Evolutionary conservation across 2,888 invertebrate species (phyloP).

Genomic region (Machimus atricapillus): DNA sequence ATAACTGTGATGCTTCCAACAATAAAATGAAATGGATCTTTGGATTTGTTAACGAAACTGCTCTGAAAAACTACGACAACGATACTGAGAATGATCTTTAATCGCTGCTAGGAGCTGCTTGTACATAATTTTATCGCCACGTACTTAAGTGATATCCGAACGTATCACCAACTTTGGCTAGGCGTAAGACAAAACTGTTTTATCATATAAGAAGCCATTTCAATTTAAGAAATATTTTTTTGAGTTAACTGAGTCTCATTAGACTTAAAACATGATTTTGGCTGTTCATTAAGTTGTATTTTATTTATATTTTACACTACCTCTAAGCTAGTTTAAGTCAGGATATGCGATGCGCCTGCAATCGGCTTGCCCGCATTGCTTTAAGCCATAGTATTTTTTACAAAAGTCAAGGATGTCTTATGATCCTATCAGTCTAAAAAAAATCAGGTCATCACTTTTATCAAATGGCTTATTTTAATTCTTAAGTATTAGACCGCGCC

Average conservation of each 20-base stretch:
- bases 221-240: not conserved
- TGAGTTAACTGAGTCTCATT: not conserved
- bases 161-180: not conserved
- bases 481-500: not conserved
- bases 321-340: not conserved
- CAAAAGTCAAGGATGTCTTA: not conserved
- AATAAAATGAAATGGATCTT: conserved; percentile 58
- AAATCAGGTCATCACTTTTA: not conserved
- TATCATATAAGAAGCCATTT: conserved; percentile 1
- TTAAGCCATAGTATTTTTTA: not conserved
- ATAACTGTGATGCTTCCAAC: conserved; percentile 66
- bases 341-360: not conserved
- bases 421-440: not conserved
- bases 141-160: not conserved
- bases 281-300: not conserved
- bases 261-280: not conserved
- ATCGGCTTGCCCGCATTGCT: not conserved
- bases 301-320: not conserved
- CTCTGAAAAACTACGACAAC: conserved; percentile 50
- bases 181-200: not conserved
- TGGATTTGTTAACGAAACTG: conserved; percentile 56
- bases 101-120: not conserved
- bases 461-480: not conserved
- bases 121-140: not conserved
- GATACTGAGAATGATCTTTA: not conserved